Conservation (phyloP, 2,113 vertebrate genomes). For the Datnioides undecimradiatus region DNA sequence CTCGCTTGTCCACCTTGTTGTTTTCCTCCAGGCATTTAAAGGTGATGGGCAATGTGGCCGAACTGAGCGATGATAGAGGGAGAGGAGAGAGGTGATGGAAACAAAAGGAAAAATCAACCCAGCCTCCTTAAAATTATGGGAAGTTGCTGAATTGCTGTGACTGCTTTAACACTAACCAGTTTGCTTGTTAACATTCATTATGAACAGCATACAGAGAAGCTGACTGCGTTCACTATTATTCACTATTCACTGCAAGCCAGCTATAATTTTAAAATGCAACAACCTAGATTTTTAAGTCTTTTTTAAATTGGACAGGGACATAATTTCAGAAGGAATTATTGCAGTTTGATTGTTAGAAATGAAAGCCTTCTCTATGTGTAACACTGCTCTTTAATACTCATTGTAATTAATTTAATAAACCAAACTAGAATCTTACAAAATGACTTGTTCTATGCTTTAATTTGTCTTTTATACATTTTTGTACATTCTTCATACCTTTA, state of each 20-base stretch:
- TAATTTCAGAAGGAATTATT: neutral
- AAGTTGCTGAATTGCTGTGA: neutral
- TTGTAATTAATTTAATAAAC: neutral
- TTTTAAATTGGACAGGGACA: too few species aligned
- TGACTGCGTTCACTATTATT: too few species aligned
- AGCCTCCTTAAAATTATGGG: neutral
- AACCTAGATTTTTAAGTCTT: too few species aligned
- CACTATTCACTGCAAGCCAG: too few species aligned
- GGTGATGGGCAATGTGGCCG: slow-evolving; percentile 95
- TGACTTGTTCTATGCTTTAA: neutral
- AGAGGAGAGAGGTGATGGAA: neutral
- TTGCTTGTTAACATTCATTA: too few species aligned
- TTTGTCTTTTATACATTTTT: neutral
- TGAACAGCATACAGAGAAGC: too few species aligned
- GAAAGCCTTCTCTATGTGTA: neutral
- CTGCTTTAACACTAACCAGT: too few species aligned
- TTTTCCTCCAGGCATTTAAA: slow-evolving; percentile 97
- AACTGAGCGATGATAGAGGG: slow-evolving; percentile 79
- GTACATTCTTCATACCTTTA: too few species aligned
- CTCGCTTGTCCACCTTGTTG: slow-evolving; percentile 93
- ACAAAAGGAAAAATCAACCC: neutral
- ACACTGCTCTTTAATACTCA: neutral
- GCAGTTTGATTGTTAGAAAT: too few species aligned
- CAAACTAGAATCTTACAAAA: neutral
- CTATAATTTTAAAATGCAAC: too few species aligned